These are phyloP conservation scores for Leucophora obtusa DNA, from an alignment of 2,888 invertebrate species.

Conservation along the genomic window DNA sequence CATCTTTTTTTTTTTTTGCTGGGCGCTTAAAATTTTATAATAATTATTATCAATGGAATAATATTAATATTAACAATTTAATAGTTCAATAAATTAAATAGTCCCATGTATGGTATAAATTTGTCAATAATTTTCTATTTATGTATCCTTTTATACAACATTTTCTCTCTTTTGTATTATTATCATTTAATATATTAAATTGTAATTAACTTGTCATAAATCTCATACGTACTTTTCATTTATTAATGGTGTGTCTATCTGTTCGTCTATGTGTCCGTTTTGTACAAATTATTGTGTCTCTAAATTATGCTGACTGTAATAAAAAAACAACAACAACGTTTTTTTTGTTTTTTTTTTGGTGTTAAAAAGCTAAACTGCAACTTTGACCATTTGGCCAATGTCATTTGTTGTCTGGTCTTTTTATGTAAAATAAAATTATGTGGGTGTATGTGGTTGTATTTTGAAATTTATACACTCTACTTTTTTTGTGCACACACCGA, in stretches of 20 bases:
- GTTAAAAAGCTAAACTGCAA: slow-evolving; percentile 59
- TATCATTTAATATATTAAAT: slow-evolving; percentile 41
- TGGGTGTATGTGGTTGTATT: slow-evolving; percentile 35
- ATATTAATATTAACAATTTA: no score
- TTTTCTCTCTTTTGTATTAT: neutral
- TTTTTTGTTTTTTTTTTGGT: neutral
- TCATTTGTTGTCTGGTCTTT: slow-evolving; percentile 52
- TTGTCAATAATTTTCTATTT: neutral
- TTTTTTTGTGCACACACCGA: neutral
- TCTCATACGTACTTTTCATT: slow-evolving; percentile 56
- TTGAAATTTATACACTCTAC: slow-evolving; percentile 39
- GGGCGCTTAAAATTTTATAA: no score
- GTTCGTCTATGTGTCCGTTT: slow-evolving; percentile 8
- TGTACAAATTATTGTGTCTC: slow-evolving; percentile 44
- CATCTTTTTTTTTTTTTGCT: no score
- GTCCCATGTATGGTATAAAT: no score
- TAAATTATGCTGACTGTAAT: slow-evolving; percentile 58
- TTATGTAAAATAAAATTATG: slow-evolving; percentile 21
- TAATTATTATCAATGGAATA: no score
- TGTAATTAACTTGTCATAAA: slow-evolving; percentile 64
- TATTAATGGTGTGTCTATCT: slow-evolving; percentile 35
- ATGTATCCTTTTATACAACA: neutral
- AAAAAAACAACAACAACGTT: neutral
- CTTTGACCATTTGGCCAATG: slow-evolving; percentile 61
- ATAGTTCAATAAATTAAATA: no score